Evolutionary conservation across 2,888 invertebrate species (phyloP).

Genomic region (Dione juno): DNA sequence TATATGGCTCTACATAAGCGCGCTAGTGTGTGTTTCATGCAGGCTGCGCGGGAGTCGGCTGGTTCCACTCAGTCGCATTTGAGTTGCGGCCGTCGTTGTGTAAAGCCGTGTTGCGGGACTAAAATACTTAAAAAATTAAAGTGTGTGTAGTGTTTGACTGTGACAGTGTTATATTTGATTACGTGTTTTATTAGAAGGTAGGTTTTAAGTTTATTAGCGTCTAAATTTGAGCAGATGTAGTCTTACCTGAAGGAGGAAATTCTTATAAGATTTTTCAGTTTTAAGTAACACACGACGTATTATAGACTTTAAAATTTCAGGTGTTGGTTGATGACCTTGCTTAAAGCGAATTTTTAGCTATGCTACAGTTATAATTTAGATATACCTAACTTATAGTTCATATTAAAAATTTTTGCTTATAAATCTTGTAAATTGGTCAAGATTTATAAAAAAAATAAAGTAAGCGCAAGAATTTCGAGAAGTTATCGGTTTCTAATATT

Average conservation of each 20-base stretch:
- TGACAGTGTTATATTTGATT: slow-evolving; percentile 41
- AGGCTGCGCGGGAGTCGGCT: slow-evolving; percentile 70
- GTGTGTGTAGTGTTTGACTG: slow-evolving; percentile 31
- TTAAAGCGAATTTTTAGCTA: not conserved
- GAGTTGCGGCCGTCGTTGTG: slow-evolving; percentile 59
- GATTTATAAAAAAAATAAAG: not conserved
- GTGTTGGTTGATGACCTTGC: not conserved
- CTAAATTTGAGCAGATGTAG: not conserved
- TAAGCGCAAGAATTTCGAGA: not conserved
- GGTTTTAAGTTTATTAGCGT: not conserved
- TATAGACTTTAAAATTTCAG: not conserved
- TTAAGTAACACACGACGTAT: not conserved
- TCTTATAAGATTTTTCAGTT: slow-evolving; percentile 22
- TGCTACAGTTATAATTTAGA: not conserved
- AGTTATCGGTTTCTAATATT: slow-evolving; percentile 10
- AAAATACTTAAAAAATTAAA: slow-evolving; percentile 19
- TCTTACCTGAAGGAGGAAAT: not conserved
- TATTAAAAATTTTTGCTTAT: not conserved
- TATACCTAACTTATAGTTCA: not conserved
- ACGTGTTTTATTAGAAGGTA: slow-evolving; percentile 10
- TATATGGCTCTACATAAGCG: slow-evolving; percentile 67
- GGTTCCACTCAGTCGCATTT: slow-evolving; percentile 83
- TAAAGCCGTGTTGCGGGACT: slow-evolving; percentile 59
- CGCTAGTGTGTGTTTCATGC: slow-evolving; percentile 55
- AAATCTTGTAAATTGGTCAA: not conserved